Percentiles rank a stretch among this genome's conserved stretches.
Conservation (phyloP, 2,113 vertebrate species). For the Oxyura jamaicensis region DNA sequence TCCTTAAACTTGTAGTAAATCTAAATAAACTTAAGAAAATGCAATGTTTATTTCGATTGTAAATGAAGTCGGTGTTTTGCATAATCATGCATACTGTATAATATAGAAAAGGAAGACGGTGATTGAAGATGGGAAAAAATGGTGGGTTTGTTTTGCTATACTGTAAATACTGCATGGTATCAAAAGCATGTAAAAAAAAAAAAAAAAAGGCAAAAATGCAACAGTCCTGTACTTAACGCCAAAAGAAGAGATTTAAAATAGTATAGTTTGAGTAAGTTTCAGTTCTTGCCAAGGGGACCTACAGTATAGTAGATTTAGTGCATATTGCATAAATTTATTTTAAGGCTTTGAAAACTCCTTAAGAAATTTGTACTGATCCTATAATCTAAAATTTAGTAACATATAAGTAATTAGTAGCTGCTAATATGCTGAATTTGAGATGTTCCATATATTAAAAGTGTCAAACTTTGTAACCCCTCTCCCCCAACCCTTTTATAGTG, state of each 20-base stretch:
- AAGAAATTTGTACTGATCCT: constrained; percentile 81
- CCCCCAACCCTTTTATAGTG: no score
- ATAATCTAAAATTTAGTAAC: not conserved
- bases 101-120: not conserved
- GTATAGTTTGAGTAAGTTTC: not conserved
- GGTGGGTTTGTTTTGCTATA: not conserved
- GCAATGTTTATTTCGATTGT: not conserved
- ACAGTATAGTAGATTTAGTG: constrained; percentile 69
- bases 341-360: constrained; percentile 62
- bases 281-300: constrained; percentile 60
- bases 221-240: not conserved
- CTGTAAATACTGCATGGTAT: not conserved
- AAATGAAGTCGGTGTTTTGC: not conserved
- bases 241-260: not conserved
- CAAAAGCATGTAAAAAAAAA: not conserved
- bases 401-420: not conserved
- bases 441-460: not conserved
- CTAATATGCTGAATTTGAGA: not conserved
- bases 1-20: not conserved
- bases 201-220: not conserved
- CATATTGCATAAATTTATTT: constrained; percentile 47
- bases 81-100: not conserved
- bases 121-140: not conserved
- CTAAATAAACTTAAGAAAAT: not conserved
- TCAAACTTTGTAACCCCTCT: not conserved